Evolutionary conservation across 2,797 vertebrate genomes (phyloP).

Genomic region (Sitta carolinensis): DNA sequence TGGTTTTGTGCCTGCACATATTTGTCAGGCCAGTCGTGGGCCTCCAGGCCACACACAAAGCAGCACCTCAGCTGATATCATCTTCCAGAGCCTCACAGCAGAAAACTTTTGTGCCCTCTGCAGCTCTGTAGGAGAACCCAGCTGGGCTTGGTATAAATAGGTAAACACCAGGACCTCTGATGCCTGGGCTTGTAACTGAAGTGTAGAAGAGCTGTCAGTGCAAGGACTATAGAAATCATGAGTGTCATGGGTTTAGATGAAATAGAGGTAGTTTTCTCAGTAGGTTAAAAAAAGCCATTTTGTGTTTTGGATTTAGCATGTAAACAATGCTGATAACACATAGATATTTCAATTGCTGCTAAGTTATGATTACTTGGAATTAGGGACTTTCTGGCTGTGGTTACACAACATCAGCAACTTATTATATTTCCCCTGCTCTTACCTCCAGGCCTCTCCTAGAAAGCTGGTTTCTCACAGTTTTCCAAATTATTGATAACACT

Average conservation of each 20-base stretch:
- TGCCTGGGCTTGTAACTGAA: background rate
- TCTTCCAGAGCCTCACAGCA: background rate
- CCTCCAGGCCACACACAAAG: background rate
- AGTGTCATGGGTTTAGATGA: too few relatives aligned
- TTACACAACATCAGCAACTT: rapidly evolving
- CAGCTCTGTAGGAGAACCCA: background rate
- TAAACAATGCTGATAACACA: too few relatives aligned
- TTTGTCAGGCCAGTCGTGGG: background rate
- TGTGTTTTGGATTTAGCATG: background rate
- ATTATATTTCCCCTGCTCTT: background rate
- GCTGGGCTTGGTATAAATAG: rapidly evolving
- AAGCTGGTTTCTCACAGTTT: background rate
- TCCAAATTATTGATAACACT: background rate
- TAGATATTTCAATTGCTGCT: background rate
- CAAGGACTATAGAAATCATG: background rate
- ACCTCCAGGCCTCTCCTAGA: background rate
- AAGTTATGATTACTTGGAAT: background rate
- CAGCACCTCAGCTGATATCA: background rate
- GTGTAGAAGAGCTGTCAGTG: background rate
- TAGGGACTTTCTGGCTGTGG: background rate
- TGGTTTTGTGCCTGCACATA: background rate
- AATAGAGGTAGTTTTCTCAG: background rate
- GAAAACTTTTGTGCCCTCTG: background rate
- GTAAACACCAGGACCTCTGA: background rate
- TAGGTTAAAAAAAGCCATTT: background rate